These are phyloP conservation scores for Stramonita haemastoma DNA, from an alignment of 2,888 invertebrate genomes.

Conservation along the genomic window DNA sequence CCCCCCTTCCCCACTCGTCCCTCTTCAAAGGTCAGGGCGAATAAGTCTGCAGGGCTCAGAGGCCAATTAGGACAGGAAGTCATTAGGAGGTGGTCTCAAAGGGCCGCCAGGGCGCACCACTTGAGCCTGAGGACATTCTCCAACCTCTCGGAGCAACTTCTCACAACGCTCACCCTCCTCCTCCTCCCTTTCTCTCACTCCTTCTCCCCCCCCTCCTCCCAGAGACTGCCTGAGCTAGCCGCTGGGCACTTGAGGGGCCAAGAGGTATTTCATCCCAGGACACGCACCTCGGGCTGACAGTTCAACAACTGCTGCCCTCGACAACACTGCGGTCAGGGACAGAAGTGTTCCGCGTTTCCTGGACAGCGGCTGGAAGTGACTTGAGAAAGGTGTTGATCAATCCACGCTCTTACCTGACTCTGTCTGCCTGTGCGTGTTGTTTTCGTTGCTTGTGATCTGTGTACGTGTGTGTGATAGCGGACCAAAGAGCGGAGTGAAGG, in stretches of 20 bases:
- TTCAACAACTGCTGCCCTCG: background rate
- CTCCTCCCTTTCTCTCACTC: background rate
- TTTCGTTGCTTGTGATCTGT: background rate
- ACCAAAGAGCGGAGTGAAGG: no score
- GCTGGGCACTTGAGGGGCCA: background rate
- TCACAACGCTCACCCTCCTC: background rate
- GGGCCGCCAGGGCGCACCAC: background rate
- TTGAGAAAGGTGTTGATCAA: no score
- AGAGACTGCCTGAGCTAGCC: background rate
- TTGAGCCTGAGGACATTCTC: background rate
- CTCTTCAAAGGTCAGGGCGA: background rate
- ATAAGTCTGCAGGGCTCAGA: slow-evolving; percentile 20
- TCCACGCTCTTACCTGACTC: background rate
- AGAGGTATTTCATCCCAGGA: background rate
- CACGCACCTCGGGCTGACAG: background rate
- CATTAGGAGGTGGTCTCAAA: background rate
- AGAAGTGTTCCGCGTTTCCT: background rate
- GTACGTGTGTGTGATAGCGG: background rate
- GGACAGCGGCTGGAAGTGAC: no score
- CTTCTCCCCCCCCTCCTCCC: background rate
- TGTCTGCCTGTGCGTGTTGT: background rate
- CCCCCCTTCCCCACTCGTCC: background rate
- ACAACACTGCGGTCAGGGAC: background rate
- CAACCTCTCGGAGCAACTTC: slow-evolving; percentile 5
- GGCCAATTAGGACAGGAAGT: slow-evolving; percentile 31